A percentile compares a stretch with the other conserved stretches of the same genome.
Evolutionary conservation across 1,140 invertebrate genomes (phyloP).

Genomic region (Kradibia gibbosae): DNA sequence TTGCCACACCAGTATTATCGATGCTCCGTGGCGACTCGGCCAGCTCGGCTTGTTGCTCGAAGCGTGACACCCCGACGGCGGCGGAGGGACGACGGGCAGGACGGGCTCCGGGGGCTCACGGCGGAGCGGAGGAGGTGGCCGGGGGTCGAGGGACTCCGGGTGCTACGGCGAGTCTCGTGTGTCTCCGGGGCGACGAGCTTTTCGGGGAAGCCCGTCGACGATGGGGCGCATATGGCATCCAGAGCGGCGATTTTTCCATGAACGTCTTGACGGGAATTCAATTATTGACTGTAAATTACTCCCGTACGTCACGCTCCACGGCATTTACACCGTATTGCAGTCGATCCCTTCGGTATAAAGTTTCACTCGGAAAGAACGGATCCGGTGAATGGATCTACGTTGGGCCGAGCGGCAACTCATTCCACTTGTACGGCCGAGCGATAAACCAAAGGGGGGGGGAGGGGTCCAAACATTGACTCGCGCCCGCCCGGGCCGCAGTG

Average conservation of each 20-base stretch:
- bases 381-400: background rate
- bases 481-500: too few relatives aligned
- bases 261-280: slow-evolving; percentile 6
- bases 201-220: background rate
- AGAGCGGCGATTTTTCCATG: slow-evolving; percentile 2
- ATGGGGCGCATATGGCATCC: slow-evolving; percentile 3
- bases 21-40: background rate
- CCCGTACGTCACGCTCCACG: background rate
- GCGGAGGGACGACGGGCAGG: background rate
- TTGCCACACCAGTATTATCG: background rate
- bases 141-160: background rate
- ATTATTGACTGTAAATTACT: slow-evolving; percentile 20
- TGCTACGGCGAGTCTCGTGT: background rate
- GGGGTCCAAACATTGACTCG: too few relatives aligned
- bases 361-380: background rate
- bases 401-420: background rate
- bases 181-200: background rate
- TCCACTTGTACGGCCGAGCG: background rate
- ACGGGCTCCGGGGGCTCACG: background rate
- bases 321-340: background rate
- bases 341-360: slow-evolving; percentile 1
- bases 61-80: background rate
- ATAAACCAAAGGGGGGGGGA: background rate
- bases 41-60: background rate
- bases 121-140: background rate